Percentiles rank a stretch among this genome's conserved stretches.
phyloP scores from a whole-genome alignment of 2,113 vertebrate genomes.

The Addax nasomaculatus region DNA sequence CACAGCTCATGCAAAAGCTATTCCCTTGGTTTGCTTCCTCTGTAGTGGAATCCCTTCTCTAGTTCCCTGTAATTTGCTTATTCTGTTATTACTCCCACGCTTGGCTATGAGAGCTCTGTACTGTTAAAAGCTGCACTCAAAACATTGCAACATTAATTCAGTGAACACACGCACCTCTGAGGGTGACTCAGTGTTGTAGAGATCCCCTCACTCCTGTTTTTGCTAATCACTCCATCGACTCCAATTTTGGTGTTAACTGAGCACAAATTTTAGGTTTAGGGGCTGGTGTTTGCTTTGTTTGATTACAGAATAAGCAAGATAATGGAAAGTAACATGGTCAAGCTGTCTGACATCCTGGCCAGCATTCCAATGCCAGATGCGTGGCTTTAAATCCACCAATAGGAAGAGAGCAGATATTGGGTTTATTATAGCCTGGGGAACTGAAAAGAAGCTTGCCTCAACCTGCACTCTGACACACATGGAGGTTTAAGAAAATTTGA shows the following conservation, averaged over 20 bases:
- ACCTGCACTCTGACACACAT: constrained; percentile 62
- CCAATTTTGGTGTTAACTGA: constrained; percentile 61
- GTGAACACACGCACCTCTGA: constrained; percentile 41
- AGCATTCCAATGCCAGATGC: neutral
- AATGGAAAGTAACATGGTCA: neutral
- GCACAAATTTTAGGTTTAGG: constrained; percentile 42
- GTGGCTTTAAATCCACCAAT: constrained; percentile 11
- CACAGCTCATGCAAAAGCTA: constrained; percentile 32
- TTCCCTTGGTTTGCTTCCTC: constrained; percentile 59
- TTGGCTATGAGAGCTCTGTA: constrained; percentile 60
- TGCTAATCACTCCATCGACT: constrained; percentile 28
- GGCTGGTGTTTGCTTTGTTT: constrained; percentile 2
- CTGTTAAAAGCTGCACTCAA: constrained; percentile 64
- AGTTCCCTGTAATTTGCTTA: constrained; percentile 67
- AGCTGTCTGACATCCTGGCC: constrained; percentile 25
- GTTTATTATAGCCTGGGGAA: constrained; percentile 36
- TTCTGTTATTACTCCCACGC: constrained; percentile 72
- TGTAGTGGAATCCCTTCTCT: constrained; percentile 56
- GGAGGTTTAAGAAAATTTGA: constrained; percentile 55
- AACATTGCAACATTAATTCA: constrained; percentile 64
- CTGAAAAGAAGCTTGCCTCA: constrained; percentile 62
- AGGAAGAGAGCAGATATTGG: constrained; percentile 35
- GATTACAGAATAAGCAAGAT: neutral
- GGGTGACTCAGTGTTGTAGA: constrained; percentile 68
- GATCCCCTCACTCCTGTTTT: neutral